A percentile compares a stretch with the other conserved stretches of the same genome.
These are phyloP conservation scores for Lasioglossum pauxillum DNA, from an alignment of 2,888 invertebrate genomes.

Conservation along the genomic window DNA sequence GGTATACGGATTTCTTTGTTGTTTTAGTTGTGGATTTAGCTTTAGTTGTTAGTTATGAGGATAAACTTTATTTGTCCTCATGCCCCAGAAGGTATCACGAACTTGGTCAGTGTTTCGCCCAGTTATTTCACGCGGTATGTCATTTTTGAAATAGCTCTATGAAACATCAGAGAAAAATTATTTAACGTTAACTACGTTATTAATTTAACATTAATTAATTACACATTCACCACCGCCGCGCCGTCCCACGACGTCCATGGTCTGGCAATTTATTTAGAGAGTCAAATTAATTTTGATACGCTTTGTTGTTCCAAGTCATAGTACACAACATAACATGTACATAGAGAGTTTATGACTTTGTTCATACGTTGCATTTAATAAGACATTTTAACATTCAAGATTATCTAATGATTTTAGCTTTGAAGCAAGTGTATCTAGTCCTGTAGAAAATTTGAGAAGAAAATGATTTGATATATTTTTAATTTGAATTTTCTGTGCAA, in stretches of 20 bases:
- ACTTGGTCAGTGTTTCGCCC: not conserved
- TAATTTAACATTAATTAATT: no score
- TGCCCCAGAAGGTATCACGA: not conserved
- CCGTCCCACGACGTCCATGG: no score
- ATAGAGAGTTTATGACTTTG: no score
- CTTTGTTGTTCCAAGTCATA: no score
- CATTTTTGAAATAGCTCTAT: not conserved
- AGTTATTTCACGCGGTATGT: not conserved
- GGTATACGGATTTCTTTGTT: not conserved
- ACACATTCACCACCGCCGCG: no score
- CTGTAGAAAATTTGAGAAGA: not conserved
- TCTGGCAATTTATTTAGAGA: no score
- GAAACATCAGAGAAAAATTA: not conserved
- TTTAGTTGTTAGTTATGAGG: no score
- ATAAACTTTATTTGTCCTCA: not conserved
- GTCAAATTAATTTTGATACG: no score
- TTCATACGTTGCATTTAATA: no score
- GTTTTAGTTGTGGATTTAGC: not conserved
- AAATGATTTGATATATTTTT: not conserved
- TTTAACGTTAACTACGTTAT: not conserved
- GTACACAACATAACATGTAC: no score
- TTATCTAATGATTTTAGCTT: not conserved
- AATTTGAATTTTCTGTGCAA: not conserved
- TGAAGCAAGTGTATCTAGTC: not conserved
- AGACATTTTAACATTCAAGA: no score